phyloP scores from a whole-genome alignment of 2,113 vertebrate genomes.

The Gallinago paraguaiae region DNA sequence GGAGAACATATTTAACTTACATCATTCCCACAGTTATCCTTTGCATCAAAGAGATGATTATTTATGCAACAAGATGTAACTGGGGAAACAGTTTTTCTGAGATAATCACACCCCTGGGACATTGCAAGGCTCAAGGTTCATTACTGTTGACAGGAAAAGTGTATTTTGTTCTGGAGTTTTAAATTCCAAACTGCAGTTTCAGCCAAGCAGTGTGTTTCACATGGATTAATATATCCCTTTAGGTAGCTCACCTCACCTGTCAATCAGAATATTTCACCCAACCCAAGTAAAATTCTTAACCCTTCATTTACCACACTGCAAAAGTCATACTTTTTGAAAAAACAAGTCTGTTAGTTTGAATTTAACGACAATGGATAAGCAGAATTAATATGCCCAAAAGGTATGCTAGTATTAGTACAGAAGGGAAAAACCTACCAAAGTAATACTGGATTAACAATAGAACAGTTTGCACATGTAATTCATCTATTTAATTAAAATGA shows the following conservation, averaged over 20 bases:
- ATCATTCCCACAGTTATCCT: constrained; percentile 58
- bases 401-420: background rate
- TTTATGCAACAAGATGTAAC: constrained; percentile 66
- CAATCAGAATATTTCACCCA: background rate
- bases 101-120: constrained; percentile 69
- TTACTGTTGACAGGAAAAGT: constrained; percentile 42
- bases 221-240: constrained; percentile 1
- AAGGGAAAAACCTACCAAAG: background rate
- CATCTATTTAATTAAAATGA: background rate
- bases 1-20: constrained; percentile 57
- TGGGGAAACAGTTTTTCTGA: constrained; percentile 55
- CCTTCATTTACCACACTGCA: background rate
- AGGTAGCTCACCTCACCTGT: constrained; percentile 11
- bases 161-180: constrained; percentile 47
- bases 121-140: constrained; percentile 46
- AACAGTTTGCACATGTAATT: background rate
- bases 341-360: background rate
- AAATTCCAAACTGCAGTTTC: constrained; percentile 20
- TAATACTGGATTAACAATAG: background rate
- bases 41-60: constrained; percentile 67
- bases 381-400: background rate
- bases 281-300: constrained; percentile 31
- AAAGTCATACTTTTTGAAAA: background rate
- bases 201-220: constrained; percentile 14
- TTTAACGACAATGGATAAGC: background rate